Evolutionary conservation across 2,113 vertebrate species (phyloP).

Genomic region (Atractosteus spatula): DNA sequence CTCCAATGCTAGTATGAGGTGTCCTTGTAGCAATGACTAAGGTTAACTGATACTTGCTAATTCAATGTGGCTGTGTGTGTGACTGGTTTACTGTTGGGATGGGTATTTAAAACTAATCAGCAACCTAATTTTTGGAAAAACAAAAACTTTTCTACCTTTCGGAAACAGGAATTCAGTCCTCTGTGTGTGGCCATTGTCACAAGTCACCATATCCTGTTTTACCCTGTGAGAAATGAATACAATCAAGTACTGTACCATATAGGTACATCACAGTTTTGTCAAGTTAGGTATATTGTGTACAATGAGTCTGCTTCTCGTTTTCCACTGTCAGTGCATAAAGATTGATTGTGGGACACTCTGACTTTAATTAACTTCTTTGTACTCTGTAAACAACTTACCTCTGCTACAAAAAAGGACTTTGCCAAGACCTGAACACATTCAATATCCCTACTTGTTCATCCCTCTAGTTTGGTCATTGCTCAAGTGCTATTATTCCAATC

Average conservation of each 20-base stretch:
- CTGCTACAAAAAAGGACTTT: too few relatives aligned
- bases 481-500: background rate
- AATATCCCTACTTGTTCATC: background rate
- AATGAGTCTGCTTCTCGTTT: background rate
- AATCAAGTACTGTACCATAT: background rate
- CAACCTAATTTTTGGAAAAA: background rate
- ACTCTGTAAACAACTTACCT: too few relatives aligned
- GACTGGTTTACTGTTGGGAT: too few relatives aligned
- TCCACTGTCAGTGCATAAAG: background rate
- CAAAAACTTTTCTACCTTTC: constrained; percentile 41
- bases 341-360: too few relatives aligned
- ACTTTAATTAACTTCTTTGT: too few relatives aligned
- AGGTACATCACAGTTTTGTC: background rate
- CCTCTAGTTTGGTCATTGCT: background rate
- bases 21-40: too few relatives aligned
- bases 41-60: too few relatives aligned
- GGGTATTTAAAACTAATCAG: too few relatives aligned
- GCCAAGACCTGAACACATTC: background rate
- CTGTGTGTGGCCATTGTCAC: constrained; percentile 45
- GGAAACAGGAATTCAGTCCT: constrained; percentile 56
- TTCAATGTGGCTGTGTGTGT: too few relatives aligned
- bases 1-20: too few relatives aligned
- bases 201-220: constrained; percentile 49
- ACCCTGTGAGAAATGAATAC: constrained; percentile 31
- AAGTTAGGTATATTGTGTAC: background rate